Percentiles rank a stretch among this genome's conserved stretches.
phyloP scores from a whole-genome alignment of 1,140 invertebrate species.

The Saccostrea glomerata region DNA sequence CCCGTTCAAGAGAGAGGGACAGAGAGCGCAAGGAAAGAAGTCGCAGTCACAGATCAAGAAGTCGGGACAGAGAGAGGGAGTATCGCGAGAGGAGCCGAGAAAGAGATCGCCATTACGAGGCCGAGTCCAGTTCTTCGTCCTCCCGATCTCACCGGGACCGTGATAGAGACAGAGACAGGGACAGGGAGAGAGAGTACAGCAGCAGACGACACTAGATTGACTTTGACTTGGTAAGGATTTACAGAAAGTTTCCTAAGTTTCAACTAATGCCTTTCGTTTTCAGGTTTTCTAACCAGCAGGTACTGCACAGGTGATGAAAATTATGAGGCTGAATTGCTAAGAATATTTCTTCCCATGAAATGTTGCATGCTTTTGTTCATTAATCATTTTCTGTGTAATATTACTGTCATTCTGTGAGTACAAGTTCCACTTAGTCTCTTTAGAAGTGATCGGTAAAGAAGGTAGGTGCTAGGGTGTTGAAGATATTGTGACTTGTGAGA shows the following conservation, averaged over 20 bases:
- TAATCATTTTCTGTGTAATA: slow-evolving; percentile 15
- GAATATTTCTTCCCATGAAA: background rate
- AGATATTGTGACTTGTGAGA: background rate
- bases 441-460: background rate
- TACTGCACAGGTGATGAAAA: slow-evolving; percentile 3
- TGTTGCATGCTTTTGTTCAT: slow-evolving; percentile 19
- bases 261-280: background rate
- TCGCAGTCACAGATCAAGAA: slow-evolving; percentile 81
- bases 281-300: background rate
- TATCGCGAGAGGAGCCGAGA: slow-evolving; percentile 86
- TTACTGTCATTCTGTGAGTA: slow-evolving; percentile 10
- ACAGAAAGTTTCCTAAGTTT: background rate
- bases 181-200: slow-evolving; percentile 68
- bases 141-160: slow-evolving; percentile 71
- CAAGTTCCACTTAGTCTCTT: background rate
- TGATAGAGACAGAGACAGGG: slow-evolving; percentile 72
- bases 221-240: slow-evolving; percentile 11
- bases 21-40: slow-evolving; percentile 79
- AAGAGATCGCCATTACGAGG: slow-evolving; percentile 79
- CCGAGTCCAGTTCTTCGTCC: slow-evolving; percentile 54
- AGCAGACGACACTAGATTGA: slow-evolving; percentile 61
- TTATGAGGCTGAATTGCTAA: background rate
- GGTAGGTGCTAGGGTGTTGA: background rate
- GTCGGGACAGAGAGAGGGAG: slow-evolving; percentile 77
- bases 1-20: slow-evolving; percentile 86